Percentiles rank a stretch among this genome's conserved stretches.
Evolutionary conservation across 2,113 vertebrate species (phyloP).

Genomic region (Entomyzon cyanotis): DNA sequence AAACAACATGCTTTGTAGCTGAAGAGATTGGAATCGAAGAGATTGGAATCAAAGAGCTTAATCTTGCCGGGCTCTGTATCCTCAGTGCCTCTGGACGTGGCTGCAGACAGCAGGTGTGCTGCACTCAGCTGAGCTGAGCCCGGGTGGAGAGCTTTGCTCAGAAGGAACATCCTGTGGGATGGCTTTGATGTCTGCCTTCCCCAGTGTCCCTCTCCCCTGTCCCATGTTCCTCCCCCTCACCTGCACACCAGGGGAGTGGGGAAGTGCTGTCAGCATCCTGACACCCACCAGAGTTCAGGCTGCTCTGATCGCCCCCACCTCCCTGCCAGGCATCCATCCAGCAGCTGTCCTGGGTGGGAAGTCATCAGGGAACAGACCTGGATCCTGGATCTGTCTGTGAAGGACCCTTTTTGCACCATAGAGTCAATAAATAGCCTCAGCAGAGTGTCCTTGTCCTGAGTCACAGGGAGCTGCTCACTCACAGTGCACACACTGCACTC

Average conservation of each 20-base stretch:
- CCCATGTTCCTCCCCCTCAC: background rate
- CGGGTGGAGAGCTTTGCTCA: background rate
- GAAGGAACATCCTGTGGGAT: background rate
- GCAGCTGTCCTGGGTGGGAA: background rate
- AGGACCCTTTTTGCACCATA: background rate
- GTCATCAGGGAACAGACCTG: background rate
- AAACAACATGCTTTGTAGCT: slow-evolving; percentile 34
- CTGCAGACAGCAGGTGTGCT: background rate
- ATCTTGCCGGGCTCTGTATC: background rate
- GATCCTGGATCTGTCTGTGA: background rate
- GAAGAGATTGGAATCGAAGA: slow-evolving; percentile 25
- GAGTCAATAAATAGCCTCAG: background rate
- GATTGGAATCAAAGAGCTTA: slow-evolving; percentile 24
- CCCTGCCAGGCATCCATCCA: background rate
- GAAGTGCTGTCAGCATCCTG: background rate
- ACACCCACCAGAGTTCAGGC: background rate
- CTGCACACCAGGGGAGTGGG: background rate
- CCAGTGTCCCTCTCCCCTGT: background rate
- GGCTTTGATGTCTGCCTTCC: background rate
- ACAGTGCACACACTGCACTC: background rate
- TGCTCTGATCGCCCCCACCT: accelerated
- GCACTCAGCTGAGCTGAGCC: background rate
- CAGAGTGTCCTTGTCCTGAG: background rate
- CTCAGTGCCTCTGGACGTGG: background rate
- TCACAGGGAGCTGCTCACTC: background rate